Evolutionary conservation across 2,888 invertebrate genomes (phyloP).

Genomic region (Volucella inanis): DNA sequence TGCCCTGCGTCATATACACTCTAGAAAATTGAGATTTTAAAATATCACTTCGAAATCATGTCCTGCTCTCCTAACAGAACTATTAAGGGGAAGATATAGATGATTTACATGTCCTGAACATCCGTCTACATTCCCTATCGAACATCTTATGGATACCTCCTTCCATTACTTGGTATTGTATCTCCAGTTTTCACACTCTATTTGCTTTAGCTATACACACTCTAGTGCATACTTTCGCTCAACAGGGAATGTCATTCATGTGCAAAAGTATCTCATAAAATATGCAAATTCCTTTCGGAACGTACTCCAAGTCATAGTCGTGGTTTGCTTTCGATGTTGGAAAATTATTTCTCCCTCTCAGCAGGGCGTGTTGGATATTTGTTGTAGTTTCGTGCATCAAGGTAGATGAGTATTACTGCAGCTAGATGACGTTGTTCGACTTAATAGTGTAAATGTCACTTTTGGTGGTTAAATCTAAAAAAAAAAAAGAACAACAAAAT

Average conservation of each 20-base stretch:
- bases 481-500: background rate
- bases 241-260: conserved; percentile 19
- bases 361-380: background rate
- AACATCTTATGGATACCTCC: background rate
- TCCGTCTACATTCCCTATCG: background rate
- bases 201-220: conserved; percentile 5
- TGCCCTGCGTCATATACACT: background rate
- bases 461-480: background rate
- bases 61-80: background rate
- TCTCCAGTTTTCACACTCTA: conserved; percentile 37
- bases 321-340: conserved; percentile 7
- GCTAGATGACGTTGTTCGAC: background rate
- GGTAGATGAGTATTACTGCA: background rate
- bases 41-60: background rate
- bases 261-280: conserved; percentile 37
- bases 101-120: background rate
- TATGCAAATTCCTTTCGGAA: conserved; percentile 21
- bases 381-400: background rate
- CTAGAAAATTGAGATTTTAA: conserved; percentile 29
- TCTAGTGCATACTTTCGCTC: conserved; percentile 5
- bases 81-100: background rate
- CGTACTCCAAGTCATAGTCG: background rate
- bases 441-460: conserved; percentile 7
- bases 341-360: conserved; percentile 3
- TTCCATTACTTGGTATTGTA: conserved; percentile 1